Conservation (phyloP, 2,797 vertebrate genomes). For the Gastrophryne carolinensis region DNA sequence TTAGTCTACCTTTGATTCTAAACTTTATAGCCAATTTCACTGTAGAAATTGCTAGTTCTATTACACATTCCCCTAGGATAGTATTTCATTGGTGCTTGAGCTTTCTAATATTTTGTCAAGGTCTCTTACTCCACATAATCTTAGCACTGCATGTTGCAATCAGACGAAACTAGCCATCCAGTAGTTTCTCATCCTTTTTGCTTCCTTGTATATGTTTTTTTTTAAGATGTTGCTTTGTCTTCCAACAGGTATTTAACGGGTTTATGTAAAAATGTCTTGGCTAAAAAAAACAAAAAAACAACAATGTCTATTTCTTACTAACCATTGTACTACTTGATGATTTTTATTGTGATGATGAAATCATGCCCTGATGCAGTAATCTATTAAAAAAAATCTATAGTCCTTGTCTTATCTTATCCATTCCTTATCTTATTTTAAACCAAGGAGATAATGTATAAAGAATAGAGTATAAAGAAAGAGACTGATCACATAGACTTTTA, state of each 20-base stretch:
- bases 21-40: background rate
- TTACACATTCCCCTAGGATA: conserved; percentile 8
- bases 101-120: conserved; percentile 7
- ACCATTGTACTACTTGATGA: no score
- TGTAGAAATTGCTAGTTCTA: conserved; percentile 6
- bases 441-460: no score
- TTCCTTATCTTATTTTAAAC: no score
- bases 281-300: no score
- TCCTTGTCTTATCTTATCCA: no score
- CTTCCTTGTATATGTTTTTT: background rate
- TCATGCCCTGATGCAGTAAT: no score
- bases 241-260: background rate
- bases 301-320: no score
- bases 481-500: no score
- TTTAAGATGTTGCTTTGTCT: background rate
- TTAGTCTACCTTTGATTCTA: background rate
- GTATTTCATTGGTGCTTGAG: conserved; percentile 7
- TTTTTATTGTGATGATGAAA: no score
- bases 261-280: background rate
- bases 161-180: background rate
- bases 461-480: no score
- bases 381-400: no score
- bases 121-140: conserved; percentile 2
- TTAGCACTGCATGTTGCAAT: background rate
- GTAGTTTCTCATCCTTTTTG: background rate